phyloP scores from a whole-genome alignment of 2,797 vertebrate species.

The Lemur catta region DNA sequence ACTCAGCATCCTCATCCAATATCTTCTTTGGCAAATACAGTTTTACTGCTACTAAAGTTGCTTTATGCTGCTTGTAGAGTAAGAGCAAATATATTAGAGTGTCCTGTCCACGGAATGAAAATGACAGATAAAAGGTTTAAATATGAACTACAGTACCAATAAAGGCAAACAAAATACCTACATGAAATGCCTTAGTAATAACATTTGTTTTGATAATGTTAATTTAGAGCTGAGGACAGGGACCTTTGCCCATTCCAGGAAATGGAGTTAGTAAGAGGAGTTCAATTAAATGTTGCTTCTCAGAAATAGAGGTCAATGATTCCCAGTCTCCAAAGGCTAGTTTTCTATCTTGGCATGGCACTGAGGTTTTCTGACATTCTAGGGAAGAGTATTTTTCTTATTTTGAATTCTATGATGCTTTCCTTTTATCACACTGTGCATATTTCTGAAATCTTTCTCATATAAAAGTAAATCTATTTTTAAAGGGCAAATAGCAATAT shows the following conservation, averaged over 20 bases:
- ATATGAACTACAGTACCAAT: neutral
- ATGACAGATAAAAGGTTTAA: constrained; percentile 41
- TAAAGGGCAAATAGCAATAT: constrained; percentile 35
- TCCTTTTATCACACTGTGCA: neutral
- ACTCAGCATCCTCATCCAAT: neutral
- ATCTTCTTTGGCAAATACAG: neutral
- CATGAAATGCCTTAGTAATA: constrained; percentile 7
- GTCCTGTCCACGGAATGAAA: neutral
- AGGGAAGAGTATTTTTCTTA: neutral
- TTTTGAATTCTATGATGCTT: constrained; percentile 23
- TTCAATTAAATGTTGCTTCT: constrained; percentile 42
- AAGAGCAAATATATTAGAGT: neutral
- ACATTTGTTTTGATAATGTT: constrained; percentile 46
- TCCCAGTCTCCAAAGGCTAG: neutral
- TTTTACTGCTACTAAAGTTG: constrained; percentile 22
- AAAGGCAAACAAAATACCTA: neutral
- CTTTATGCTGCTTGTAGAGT: neutral
- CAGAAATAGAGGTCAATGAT: constrained; percentile 35
- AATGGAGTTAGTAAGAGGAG: constrained; percentile 31
- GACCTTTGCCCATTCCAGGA: constrained; percentile 25
- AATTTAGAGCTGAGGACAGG: neutral
- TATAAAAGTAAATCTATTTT: constrained; percentile 21
- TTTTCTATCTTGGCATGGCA: neutral
- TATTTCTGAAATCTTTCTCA: constrained; percentile 26
- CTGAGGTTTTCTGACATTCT: neutral